These are phyloP conservation scores for Petrocephalus zakoni DNA, from an alignment of 2,113 vertebrate species.

Conservation along the genomic window DNA sequence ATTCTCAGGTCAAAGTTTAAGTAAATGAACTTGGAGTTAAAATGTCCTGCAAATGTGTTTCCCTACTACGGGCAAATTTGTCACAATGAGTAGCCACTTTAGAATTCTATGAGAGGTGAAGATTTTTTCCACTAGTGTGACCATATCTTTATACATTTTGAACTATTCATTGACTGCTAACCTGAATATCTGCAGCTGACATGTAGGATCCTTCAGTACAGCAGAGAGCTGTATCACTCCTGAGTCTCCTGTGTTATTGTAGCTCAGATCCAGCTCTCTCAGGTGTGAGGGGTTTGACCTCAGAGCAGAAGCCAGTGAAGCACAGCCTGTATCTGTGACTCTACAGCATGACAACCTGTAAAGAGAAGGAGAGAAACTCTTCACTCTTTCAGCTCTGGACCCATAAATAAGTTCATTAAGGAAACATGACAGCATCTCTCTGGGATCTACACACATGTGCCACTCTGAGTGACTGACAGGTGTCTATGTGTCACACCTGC, in stretches of 20 bases:
- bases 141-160: too few species aligned
- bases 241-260: neutral
- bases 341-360: neutral
- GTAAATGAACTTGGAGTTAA: too few species aligned
- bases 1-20: too few species aligned
- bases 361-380: too few species aligned
- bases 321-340: neutral
- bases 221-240: neutral
- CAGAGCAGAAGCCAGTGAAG: neutral
- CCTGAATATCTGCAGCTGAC: neutral
- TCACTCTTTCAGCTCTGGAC: neutral
- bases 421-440: neutral
- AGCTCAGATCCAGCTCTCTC: neutral
- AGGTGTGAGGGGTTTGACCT: neutral
- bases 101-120: too few species aligned
- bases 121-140: too few species aligned
- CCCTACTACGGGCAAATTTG: too few species aligned
- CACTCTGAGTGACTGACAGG: neutral
- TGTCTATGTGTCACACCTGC: too few species aligned
- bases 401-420: neutral
- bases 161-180: too few species aligned
- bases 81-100: too few species aligned
- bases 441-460: neutral
- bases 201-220: neutral
- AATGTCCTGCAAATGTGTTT: too few species aligned